Evolutionary conservation across 2,888 invertebrate species (phyloP), one percentile per base, ranked within the genome.

Genomic region (Drosophila kokeensis): DNA sequence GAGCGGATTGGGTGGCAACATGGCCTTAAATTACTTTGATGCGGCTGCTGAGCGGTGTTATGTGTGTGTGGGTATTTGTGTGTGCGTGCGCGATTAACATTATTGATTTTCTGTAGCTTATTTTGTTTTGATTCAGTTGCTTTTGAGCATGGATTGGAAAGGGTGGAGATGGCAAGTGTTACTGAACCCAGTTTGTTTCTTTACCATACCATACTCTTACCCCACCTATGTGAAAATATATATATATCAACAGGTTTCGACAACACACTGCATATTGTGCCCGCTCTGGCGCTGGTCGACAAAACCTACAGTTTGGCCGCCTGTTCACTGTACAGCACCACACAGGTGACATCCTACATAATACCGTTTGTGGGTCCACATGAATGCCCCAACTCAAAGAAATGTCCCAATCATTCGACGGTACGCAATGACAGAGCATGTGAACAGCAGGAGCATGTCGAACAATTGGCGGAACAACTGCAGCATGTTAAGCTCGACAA

Each of bases 281-380:
- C 93, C 50, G 92, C 93, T 0, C 62, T 93, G 53, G 90, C 91
- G 5, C 80, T 93, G 45, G 91, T 93, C 27, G 93, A 93, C 54
- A 92, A 92, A 72, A 74, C 81, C 4, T 81, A 91, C 64, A 71
- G 90, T 21, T 70, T 90, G 69, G 82, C 87, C 36, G 81, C 83
- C 36, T 83, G 86, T 32, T 83, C 90, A 10, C 79, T 90, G 38
- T 93, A 92, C 70, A 91, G 91, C 82, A 89, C 90, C 53, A 91
- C 90, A 36, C 91, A 93, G 82, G 92, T 93, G 40, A 93, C 93
- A 45, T 93, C 93, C 65, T 93, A 92, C 70, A 92, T 93, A 49
- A 92, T 93, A 78, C 93, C 93, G 3, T 93, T 93, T 76, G 92
- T 93, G 30, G 93, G 93, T 0, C 93, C 93, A 0, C 93, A 93